Evolutionary conservation across 2,888 invertebrate genomes (phyloP).

Genomic region (Malthinus seriepunctatus): DNA sequence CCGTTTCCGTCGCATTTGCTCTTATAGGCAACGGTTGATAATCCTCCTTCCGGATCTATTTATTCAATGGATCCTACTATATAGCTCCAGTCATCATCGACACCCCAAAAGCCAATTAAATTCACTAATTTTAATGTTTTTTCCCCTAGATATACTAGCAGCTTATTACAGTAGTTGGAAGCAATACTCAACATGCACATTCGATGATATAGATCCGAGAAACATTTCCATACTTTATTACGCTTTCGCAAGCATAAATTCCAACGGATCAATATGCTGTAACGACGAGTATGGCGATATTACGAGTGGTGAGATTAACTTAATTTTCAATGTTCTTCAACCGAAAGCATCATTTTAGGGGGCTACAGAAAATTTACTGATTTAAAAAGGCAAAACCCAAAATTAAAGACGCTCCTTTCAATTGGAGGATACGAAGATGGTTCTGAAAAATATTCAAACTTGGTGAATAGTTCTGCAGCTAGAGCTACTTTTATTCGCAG

Average conservation of each 20-base stretch:
- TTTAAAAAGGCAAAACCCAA: constrained; percentile 52
- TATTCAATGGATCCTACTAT: too few relatives aligned
- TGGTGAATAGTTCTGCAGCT: constrained; percentile 49
- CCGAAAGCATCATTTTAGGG: constrained; percentile 16
- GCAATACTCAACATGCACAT: constrained; percentile 33
- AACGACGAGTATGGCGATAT: constrained; percentile 17
- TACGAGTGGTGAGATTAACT: not conserved
- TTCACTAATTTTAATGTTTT: not conserved
- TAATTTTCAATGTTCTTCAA: not conserved
- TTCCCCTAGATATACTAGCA: constrained; percentile 3
- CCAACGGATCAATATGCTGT: constrained; percentile 31
- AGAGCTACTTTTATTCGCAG: constrained; percentile 54
- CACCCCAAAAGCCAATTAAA: not conserved
- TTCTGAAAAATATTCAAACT: constrained; percentile 40
- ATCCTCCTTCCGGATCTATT: too few relatives aligned
- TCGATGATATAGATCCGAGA: constrained; percentile 54
- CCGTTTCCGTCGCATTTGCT: too few relatives aligned
- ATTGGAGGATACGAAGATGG: constrained; percentile 60
- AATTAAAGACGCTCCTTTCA: constrained; percentile 54
- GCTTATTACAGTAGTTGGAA: constrained; percentile 22
- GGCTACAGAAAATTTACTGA: constrained; percentile 48
- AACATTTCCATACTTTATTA: constrained; percentile 59
- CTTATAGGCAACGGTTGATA: too few relatives aligned
- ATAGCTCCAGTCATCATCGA: too few relatives aligned
- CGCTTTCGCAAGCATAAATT: constrained; percentile 57